Evolutionary conservation across 2,888 invertebrate species (phyloP), one percentile per base, ranked within the genome.

Genomic region (Lasioglossum leucozonium): DNA sequence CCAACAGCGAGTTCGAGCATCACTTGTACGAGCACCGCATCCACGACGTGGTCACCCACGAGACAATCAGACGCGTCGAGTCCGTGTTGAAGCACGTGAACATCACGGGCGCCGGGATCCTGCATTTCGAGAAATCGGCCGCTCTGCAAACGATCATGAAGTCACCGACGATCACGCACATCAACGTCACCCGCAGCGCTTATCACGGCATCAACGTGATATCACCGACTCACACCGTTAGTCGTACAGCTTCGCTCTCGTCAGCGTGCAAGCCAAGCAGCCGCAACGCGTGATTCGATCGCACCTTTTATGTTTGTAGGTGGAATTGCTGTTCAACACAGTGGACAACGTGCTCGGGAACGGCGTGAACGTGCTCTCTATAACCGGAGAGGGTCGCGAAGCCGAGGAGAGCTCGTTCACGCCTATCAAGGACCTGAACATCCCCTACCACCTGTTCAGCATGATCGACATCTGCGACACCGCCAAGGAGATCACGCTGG

Each of bases 401-500:
- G 97, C 98, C 0, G 97, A 97, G 37, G 97, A 98, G 93, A 98
- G 99, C 18, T 98, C 99, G 88, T 99, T 99, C 93, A 96, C 96
- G 0, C 99, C 99, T 0, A 95, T 99, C 5, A 97, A 97, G 91
- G 96, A 97, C 81, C 95, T 98, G 1, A 97, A 97, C 92, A 96
- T 99, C 16, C 99, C 99, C 0, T 99, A 99, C 93, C 97, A 98
- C 93, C 95, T 99, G 62, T 99, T 99, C 95, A 99, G 99, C 47
- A 95, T 99, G 92, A 97, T 99, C 26, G 99, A 99, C 91, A 99
- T 99, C 90, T 99, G 99, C 95, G 99, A 99, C 93, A 98, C 99
- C 1, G 97, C 97, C 79, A 99, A 99, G 95, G 98, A 98, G 93
- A 97, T 99, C 26, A 96, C 96, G 2, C 97, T 99, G 2, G 98